A percentile compares a stretch with the other conserved stretches of the same genome.
phyloP scores from a whole-genome alignment of 2,888 invertebrate genomes.

The Hartigia nigra region DNA sequence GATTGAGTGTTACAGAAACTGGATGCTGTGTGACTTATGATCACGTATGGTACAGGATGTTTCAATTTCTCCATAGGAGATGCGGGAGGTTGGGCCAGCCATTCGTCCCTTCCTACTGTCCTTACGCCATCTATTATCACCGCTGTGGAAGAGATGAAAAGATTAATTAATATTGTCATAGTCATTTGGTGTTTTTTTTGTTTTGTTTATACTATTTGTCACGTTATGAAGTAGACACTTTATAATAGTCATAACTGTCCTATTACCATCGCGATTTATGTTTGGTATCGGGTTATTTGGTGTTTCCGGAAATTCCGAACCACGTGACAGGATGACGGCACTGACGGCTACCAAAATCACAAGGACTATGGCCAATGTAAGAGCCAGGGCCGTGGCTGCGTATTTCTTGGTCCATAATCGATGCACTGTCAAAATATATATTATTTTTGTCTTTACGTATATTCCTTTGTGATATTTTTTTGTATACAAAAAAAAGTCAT shows the following conservation, averaged over 20 bases:
- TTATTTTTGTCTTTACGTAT: neutral
- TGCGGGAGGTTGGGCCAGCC: constrained; percentile 75
- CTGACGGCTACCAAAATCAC: constrained; percentile 38
- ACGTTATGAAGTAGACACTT: neutral
- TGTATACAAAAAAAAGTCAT: neutral
- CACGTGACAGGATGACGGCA: constrained; percentile 33
- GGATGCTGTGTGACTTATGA: constrained; percentile 20
- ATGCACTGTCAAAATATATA: constrained; percentile 41
- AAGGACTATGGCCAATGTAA: constrained; percentile 41
- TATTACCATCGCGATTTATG: neutral
- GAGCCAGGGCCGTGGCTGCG: constrained; percentile 31
- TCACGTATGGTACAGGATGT: constrained; percentile 44
- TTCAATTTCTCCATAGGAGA: constrained; percentile 31
- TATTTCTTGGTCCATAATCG: constrained; percentile 52
- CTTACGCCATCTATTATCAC: constrained; percentile 64
- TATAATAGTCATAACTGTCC: neutral
- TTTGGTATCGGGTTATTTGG: neutral
- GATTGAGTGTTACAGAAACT: constrained; percentile 10
- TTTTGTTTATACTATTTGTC: neutral
- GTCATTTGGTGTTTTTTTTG: neutral
- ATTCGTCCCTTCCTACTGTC: constrained; percentile 71
- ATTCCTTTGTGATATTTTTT: too few species aligned
- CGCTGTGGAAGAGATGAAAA: constrained; percentile 20
- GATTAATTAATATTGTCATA: neutral
- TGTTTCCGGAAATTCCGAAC: constrained; percentile 32